A percentile compares a stretch with the other conserved stretches of the same genome.
phyloP scores from a whole-genome alignment of 2,888 invertebrate species.

The Tenthredo amoena region DNA sequence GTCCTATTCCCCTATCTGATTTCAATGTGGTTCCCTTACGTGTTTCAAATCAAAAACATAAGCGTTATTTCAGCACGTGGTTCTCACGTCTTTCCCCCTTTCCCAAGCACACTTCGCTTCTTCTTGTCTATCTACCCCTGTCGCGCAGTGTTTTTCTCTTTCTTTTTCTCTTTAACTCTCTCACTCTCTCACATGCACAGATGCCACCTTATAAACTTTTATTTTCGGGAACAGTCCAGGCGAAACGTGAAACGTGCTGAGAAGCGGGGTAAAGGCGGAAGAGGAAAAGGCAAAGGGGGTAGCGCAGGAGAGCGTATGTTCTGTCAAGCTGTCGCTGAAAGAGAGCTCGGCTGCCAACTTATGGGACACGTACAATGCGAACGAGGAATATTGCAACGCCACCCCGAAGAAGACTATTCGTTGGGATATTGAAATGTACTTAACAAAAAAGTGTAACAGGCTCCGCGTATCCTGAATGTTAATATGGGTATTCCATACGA shows the following conservation, averaged over 20 bases:
- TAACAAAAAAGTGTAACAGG: conserved; percentile 60
- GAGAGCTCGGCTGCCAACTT: conserved; percentile 75
- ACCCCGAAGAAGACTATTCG: conserved; percentile 60
- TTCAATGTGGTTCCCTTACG: conserved; percentile 76
- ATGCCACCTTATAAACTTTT: conserved; percentile 73
- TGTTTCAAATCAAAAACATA: conserved; percentile 75
- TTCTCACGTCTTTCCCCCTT: conserved; percentile 65
- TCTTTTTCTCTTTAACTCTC: conserved; percentile 39
- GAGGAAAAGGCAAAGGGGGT: conserved; percentile 52
- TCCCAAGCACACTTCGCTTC: neutral
- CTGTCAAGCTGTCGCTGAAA: conserved; percentile 77
- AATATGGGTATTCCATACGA: conserved; percentile 18
- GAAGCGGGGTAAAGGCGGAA: conserved; percentile 49
- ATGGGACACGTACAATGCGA: conserved; percentile 76
- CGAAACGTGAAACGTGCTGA: conserved; percentile 53
- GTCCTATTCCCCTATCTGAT: conserved; percentile 72
- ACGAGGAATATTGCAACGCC: conserved; percentile 73
- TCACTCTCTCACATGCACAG: conserved; percentile 57
- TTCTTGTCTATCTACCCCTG: conserved; percentile 31
- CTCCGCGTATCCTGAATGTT: conserved; percentile 55
- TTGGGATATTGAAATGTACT: conserved; percentile 71
- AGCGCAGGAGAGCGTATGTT: conserved; percentile 71
- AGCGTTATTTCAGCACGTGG: conserved; percentile 71
- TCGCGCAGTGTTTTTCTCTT: conserved; percentile 13
- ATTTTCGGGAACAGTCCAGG: conserved; percentile 65